phyloP scores from a whole-genome alignment of 1,140 invertebrate species.

The Sesamia nonagrioides region DNA sequence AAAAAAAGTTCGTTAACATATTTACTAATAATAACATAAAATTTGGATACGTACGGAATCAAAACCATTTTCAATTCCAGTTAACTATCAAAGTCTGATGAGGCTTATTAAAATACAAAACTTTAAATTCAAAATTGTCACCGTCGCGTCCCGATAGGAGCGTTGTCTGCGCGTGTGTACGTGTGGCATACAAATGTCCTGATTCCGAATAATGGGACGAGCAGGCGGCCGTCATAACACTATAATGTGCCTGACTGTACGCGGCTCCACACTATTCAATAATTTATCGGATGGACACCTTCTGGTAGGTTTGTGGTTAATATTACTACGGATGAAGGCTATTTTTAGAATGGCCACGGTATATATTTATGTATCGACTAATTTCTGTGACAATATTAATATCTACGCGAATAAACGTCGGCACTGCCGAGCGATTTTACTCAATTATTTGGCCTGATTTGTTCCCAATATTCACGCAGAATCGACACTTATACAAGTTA shows the following conservation, averaged over 20 bases:
- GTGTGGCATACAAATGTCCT: slow-evolving; percentile 59
- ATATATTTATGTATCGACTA: too few species aligned
- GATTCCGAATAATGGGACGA: slow-evolving; percentile 53
- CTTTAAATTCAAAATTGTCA: slow-evolving; percentile 42
- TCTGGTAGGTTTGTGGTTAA: neutral
- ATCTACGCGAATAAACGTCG: too few species aligned
- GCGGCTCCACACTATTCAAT: slow-evolving; percentile 19
- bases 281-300: slow-evolving; percentile 35
- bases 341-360: too few species aligned
- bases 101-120: slow-evolving; percentile 44
- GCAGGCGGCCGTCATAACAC: slow-evolving; percentile 25
- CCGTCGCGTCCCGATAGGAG: slow-evolving; percentile 30
- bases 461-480: too few species aligned
- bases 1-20: neutral
- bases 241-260: slow-evolving; percentile 26
- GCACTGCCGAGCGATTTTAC: too few species aligned
- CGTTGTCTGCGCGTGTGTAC: slow-evolving; percentile 37
- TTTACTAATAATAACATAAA: neutral
- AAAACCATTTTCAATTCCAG: neutral
- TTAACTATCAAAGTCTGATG: slow-evolving; percentile 11
- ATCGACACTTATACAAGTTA: too few species aligned
- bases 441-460: too few species aligned
- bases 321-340: too few species aligned
- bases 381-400: too few species aligned
- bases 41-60: neutral